A percentile compares a stretch with the other conserved stretches of the same genome.
These are phyloP conservation scores for Raja brachyura DNA, from an alignment of 2,113 vertebrate genomes.

Conservation along the genomic window DNA sequence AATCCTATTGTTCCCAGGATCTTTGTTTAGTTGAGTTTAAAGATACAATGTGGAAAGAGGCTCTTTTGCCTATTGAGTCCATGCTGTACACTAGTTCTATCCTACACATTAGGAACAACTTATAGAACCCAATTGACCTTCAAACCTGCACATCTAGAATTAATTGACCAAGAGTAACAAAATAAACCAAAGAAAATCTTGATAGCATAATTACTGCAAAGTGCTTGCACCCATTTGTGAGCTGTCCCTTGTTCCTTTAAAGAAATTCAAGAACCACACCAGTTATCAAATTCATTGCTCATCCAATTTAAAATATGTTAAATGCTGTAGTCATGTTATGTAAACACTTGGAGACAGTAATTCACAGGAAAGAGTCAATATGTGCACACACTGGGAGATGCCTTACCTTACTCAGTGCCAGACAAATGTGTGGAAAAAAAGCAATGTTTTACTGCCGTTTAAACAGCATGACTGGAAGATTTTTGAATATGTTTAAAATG, in stretches of 20 bases:
- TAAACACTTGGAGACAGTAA: conserved; percentile 13
- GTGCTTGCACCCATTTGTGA: background rate
- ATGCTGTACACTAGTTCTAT: too few species aligned
- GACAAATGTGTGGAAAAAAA: background rate
- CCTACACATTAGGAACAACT: too few species aligned
- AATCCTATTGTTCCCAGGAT: too few species aligned
- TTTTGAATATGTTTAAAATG: background rate
- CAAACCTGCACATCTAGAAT: background rate
- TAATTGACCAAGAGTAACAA: background rate
- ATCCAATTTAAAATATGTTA: background rate
- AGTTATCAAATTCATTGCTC: background rate
- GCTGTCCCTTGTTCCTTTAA: background rate
- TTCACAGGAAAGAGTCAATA: background rate
- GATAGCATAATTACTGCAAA: background rate
- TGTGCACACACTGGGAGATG: background rate
- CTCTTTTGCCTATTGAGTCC: too few species aligned
- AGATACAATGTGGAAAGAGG: too few species aligned
- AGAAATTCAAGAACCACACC: background rate
- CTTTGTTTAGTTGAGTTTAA: too few species aligned
- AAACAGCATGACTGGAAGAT: background rate
- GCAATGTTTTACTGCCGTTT: background rate
- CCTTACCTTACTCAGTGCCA: background rate
- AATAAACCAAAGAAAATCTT: background rate
- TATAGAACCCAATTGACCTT: too few species aligned
- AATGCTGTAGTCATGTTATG: conserved; percentile 11